Evolutionary conservation across 2,888 invertebrate genomes (phyloP), one percentile per base, ranked within the genome.

Genomic region (Andricus quercusramuli): DNA sequence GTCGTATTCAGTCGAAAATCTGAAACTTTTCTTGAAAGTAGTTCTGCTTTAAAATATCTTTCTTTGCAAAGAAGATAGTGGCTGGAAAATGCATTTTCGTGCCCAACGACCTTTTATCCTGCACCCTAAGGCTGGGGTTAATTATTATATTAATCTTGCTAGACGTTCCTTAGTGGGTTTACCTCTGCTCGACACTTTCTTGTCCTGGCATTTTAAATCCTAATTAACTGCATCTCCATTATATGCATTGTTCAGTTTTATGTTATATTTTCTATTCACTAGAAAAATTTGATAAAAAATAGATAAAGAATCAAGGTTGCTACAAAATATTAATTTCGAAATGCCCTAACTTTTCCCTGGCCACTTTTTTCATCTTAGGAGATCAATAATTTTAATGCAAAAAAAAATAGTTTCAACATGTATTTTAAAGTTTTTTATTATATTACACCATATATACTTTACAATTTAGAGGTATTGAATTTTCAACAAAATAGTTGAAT

Each of bases 141-240:
- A 74, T 74, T 74, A 56, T 74, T 56, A 74, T 56, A 56, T 56
- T 74, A 74, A 74, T 74, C 51, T 74, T 74, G 51, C 32, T 56
- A 47, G 47, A 51, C 70, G 17, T 70, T 20, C 47, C 44, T 70
- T 51, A 56, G 29, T 44, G 44, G 41, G 8, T 56, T 56, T 51
- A 74, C 56, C 51, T 29, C 32, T 56, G 20, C 32, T 74, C 17
- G 32, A 20, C 11, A 29, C 51, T 74, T 74, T 56, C 32, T 56
- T 74, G 51, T 74, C 13, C 56, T 62, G 25, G 5, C 22, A 25
- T 70, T 70, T 47, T 47, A 29, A 51, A 32, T 56, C 13, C 3
- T 29, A 29, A 47, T 70, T 22, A 51, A 47, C 20, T 47, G 20
- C 17, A 47, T 51, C 29, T 51, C 17, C 15, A 74, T 74, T 56